These are phyloP conservation scores for Hyaena hyaena DNA, from an alignment of 2,113 vertebrate genomes.

Conservation along the genomic window DNA sequence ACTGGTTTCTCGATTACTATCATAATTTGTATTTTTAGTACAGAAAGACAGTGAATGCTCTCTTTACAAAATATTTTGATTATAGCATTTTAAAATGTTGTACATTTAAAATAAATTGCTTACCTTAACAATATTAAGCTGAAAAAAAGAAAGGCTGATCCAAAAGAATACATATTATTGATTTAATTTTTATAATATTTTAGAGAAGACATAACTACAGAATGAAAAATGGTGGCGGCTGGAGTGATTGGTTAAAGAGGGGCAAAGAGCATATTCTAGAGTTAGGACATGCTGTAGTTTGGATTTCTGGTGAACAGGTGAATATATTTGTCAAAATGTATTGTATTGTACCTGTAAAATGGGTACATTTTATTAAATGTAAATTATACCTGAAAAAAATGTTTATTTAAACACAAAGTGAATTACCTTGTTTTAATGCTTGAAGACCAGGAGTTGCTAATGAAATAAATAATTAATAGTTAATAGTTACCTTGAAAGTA, in stretches of 20 bases:
- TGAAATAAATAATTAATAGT: not conserved
- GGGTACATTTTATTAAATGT: not conserved
- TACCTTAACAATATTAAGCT: not conserved
- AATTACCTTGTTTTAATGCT: not conserved
- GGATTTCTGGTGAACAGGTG: not conserved
- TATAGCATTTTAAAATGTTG: not conserved
- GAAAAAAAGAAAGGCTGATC: not conserved
- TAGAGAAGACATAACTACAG: not conserved
- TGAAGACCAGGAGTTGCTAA: not conserved
- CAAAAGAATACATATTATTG: not conserved
- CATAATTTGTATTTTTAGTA: not conserved
- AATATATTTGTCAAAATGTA: not conserved
- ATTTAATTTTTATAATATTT: not conserved
- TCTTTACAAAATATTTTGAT: not conserved
- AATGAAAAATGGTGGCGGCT: not conserved
- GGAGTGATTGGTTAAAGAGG: not conserved
- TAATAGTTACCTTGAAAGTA: not conserved
- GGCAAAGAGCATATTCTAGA: fast-evolving
- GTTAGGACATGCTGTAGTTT: not conserved
- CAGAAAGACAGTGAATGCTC: not conserved
- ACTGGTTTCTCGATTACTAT: not conserved
- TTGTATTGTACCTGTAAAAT: not conserved
- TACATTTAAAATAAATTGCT: not conserved
- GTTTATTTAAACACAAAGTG: not conserved
- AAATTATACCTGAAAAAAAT: not conserved